A percentile compares a stretch with the other conserved stretches of the same genome.
Conservation (phyloP, 2,797 vertebrate genomes). For the Danio choprae region DNA sequence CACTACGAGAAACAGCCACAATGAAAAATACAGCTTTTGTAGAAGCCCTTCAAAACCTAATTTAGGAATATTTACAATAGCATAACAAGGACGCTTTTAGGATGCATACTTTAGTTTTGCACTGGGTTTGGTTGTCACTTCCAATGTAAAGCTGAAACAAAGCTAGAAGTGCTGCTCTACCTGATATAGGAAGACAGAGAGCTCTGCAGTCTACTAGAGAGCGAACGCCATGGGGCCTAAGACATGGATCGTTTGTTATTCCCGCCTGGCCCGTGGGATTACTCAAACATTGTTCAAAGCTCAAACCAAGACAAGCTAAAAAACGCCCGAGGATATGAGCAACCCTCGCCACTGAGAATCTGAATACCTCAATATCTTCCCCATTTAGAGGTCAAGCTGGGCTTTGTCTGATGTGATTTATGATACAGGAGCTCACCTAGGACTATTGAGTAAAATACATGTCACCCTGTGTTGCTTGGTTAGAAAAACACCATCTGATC, state of each 20-base stretch:
- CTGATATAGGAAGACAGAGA: conserved; percentile 51
- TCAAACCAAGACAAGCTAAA: conserved; percentile 78
- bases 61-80: too few relatives aligned
- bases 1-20: too few relatives aligned
- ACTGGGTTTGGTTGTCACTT: neutral
- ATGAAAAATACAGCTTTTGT: too few relatives aligned
- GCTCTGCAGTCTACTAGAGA: conserved; percentile 56
- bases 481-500: conserved; percentile 85
- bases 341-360: conserved; percentile 88
- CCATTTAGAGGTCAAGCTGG: conserved; percentile 96
- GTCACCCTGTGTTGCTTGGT: conserved; percentile 81
- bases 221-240: conserved; percentile 58
- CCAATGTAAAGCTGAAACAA: conserved; percentile 21
- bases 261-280: conserved; percentile 79
- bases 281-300: conserved; percentile 87
- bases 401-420: conserved; percentile 94
- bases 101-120: neutral
- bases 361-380: conserved; percentile 92
- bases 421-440: conserved; percentile 90
- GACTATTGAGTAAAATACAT: conserved; percentile 85
- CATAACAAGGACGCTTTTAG: neutral
- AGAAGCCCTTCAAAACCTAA: too few relatives aligned
- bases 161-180: conserved; percentile 12
- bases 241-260: conserved; percentile 73
- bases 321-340: conserved; percentile 86